These are phyloP conservation scores for Nilaparvata lugens DNA, from an alignment of 1,140 invertebrate species.

Conservation along the genomic window DNA sequence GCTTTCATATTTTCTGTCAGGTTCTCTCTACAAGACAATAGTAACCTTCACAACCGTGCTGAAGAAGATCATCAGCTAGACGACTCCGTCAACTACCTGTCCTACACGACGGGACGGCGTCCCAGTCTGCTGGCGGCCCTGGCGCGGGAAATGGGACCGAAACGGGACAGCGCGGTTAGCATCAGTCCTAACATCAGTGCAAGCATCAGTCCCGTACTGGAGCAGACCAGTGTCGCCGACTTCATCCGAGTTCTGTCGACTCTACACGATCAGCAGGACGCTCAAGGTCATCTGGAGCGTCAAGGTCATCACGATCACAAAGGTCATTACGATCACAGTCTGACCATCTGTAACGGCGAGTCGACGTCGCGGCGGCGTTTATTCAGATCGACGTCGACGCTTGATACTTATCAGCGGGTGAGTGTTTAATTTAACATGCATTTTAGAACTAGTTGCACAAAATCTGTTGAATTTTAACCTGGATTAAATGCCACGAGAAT, in stretches of 20 bases:
- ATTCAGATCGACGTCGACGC: too few relatives aligned
- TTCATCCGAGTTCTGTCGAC: constrained; percentile 57
- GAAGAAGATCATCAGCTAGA: neutral
- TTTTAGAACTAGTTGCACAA: too few relatives aligned
- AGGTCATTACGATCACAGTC: neutral
- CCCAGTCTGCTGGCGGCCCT: constrained; percentile 15
- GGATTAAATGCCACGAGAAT: too few relatives aligned
- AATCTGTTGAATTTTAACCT: too few relatives aligned
- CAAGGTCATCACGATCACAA: too few relatives aligned
- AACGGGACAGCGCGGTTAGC: constrained; percentile 28
- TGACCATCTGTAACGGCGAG: neutral
- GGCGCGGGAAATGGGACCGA: constrained; percentile 15
- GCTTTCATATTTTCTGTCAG: neutral
- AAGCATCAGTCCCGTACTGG: constrained; percentile 42
- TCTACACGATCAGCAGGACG: constrained; percentile 35
- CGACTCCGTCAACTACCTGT: constrained; percentile 14
- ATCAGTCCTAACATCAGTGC: constrained; percentile 23
- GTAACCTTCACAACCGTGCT: neutral
- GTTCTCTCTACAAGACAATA: constrained; percentile 8
- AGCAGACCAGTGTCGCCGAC: constrained; percentile 67
- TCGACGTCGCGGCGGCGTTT: neutral
- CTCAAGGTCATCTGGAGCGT: too few relatives aligned
- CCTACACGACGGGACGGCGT: constrained; percentile 10
- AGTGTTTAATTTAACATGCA: too few relatives aligned
- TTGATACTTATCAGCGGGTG: too few relatives aligned